Conservation (phyloP, 2,797 vertebrate genomes). For the Takifugu ocellatus region DNA sequence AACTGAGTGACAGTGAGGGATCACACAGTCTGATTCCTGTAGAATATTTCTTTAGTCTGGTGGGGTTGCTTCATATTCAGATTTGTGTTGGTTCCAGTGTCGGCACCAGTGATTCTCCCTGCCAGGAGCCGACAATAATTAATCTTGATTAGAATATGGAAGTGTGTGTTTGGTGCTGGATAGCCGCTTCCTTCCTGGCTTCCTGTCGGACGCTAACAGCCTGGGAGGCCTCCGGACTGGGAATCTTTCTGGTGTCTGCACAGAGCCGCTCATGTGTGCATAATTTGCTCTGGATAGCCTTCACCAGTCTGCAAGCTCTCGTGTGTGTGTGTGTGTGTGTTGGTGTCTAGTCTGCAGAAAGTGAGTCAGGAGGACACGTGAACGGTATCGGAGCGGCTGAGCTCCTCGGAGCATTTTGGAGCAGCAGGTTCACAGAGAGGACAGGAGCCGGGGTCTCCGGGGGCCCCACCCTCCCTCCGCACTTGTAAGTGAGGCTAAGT, state of each 20-base stretch:
- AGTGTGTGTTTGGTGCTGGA: constrained; percentile 5
- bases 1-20: no score
- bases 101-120: no score
- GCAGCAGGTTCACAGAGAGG: constrained; percentile 52
- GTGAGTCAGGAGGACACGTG: constrained; percentile 27
- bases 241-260: constrained; percentile 10
- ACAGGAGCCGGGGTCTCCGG: constrained; percentile 23
- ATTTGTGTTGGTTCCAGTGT: no score
- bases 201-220: constrained; percentile 23
- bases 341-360: constrained; percentile 5
- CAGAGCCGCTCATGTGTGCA: constrained; percentile 30
- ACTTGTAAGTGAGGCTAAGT: constrained; percentile 50
- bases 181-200: constrained; percentile 21
- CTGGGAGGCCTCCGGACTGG: constrained; percentile 10
- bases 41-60: no score
- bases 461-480: constrained; percentile 25
- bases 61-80: no score
- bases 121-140: no score
- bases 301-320: constrained; percentile 9
- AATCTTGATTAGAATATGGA: not conserved
- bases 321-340: constrained; percentile 1
- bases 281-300: constrained; percentile 20
- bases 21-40: no score
- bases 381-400: constrained; percentile 7
- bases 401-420: constrained; percentile 26